These are phyloP conservation scores for Drosophila quasianomalipes DNA, from an alignment of 2,888 invertebrate species.

Conservation along the genomic window DNA sequence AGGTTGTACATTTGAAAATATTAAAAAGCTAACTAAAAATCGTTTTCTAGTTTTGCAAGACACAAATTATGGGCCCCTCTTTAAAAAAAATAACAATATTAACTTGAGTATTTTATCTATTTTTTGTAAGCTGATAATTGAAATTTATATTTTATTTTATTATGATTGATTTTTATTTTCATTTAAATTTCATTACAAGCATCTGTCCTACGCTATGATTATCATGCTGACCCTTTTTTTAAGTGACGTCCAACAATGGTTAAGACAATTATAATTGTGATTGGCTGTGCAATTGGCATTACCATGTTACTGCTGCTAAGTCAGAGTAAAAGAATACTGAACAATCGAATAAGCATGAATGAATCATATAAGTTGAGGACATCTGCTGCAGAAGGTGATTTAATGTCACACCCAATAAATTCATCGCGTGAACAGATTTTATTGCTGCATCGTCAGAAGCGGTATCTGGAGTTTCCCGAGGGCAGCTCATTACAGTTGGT, in stretches of 20 bases:
- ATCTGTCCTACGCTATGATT: background rate
- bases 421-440: constrained; percentile 54
- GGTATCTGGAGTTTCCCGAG: constrained; percentile 86
- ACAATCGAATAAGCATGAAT: background rate
- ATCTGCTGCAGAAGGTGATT: constrained; percentile 6
- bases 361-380: constrained; percentile 21
- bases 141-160: background rate
- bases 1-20: background rate
- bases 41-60: background rate
- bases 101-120: background rate
- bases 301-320: constrained; percentile 34
- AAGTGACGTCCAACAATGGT: constrained; percentile 46
- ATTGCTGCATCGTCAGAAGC: constrained; percentile 84
- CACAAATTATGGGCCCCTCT: background rate
- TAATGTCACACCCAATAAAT: background rate
- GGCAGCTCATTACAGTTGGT: constrained; percentile 86
- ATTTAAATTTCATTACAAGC: background rate
- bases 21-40: background rate
- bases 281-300: constrained; percentile 48
- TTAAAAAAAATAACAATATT: background rate
- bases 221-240: constrained; percentile 16
- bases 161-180: background rate
- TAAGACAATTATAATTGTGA: constrained; percentile 58
- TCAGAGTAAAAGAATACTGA: constrained; percentile 7
- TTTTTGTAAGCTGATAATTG: background rate